Evolutionary conservation across 2,797 vertebrate genomes (phyloP).

Genomic region (Neosilurus mollespiculum): DNA sequence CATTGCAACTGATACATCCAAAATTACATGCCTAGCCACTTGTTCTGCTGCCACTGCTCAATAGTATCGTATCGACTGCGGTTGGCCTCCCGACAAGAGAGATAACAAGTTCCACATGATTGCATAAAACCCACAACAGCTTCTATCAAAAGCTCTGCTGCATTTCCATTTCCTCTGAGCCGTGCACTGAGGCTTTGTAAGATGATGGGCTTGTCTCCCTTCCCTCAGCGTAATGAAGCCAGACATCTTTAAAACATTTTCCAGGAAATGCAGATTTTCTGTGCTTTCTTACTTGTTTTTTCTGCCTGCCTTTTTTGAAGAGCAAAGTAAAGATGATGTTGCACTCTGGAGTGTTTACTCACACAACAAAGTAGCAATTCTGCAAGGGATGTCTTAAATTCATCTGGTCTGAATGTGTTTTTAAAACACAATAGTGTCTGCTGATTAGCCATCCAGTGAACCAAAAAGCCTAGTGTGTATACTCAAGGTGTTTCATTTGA

Average conservation of each 20-base stretch:
- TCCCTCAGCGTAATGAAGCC: constrained; percentile 34
- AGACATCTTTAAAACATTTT: constrained; percentile 36
- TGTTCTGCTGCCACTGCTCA: constrained; percentile 38
- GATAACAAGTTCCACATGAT: constrained; percentile 55
- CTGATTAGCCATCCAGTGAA: constrained; percentile 28
- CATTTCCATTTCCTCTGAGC: constrained; percentile 39
- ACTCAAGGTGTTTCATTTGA: not conserved
- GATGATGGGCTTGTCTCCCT: constrained; percentile 28
- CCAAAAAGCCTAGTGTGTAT: not conserved
- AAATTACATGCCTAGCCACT: constrained; percentile 51
- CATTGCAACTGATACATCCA: constrained; percentile 48
- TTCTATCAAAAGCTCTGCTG: constrained; percentile 19
- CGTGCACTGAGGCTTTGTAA: constrained; percentile 18
- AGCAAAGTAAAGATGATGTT: not conserved
- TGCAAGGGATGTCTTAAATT: not conserved
- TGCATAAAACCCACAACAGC: constrained; percentile 49
- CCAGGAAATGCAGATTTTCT: constrained; percentile 33
- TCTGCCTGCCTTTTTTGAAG: constrained; percentile 4
- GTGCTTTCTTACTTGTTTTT: not conserved
- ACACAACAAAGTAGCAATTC: constrained; percentile 2
- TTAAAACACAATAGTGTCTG: not conserved
- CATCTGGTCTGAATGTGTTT: constrained; percentile 4
- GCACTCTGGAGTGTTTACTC: not conserved
- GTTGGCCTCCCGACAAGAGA: constrained; percentile 43
- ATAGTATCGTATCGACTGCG: constrained; percentile 49